Conservation (phyloP, 35 echinoderm and acorn worm genomes). For the Anneissia japonica region DNA sequence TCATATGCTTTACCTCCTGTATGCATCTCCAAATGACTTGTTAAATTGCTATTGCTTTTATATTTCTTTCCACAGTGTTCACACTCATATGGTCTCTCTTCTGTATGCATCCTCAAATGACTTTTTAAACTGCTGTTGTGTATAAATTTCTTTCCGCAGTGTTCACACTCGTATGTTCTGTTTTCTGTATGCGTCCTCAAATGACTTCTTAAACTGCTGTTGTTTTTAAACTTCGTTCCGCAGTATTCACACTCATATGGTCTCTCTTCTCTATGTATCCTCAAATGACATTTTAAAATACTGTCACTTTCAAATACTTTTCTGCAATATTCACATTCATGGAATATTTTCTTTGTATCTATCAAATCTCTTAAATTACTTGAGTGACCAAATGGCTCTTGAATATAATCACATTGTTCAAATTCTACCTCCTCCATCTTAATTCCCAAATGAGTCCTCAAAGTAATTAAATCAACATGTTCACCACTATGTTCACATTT, state of each 20-base stretch:
- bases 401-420: too few relatives aligned
- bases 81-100: neutral
- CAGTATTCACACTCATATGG: neutral
- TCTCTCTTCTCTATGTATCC: too few relatives aligned
- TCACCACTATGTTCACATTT: neutral
- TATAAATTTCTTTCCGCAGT: neutral
- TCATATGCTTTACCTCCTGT: neutral
- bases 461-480: neutral
- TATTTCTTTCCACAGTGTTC: neutral
- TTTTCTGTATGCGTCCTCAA: neutral
- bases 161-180: neutral
- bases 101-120: neutral
- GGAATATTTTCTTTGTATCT: too few relatives aligned
- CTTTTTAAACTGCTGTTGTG: neutral
- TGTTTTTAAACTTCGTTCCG: neutral
- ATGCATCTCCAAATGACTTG: neutral
- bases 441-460: neutral
- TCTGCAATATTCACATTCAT: too few relatives aligned
- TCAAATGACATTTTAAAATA: too few relatives aligned
- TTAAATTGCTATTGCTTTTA: neutral
- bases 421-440: too few relatives aligned
- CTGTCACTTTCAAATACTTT: too few relatives aligned
- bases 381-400: too few relatives aligned
- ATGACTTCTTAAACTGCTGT: neutral
- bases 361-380: too few relatives aligned